Base-by-base conservation (phyloP, 1,140 invertebrate species). In the Platorchestia sp. region DNA sequence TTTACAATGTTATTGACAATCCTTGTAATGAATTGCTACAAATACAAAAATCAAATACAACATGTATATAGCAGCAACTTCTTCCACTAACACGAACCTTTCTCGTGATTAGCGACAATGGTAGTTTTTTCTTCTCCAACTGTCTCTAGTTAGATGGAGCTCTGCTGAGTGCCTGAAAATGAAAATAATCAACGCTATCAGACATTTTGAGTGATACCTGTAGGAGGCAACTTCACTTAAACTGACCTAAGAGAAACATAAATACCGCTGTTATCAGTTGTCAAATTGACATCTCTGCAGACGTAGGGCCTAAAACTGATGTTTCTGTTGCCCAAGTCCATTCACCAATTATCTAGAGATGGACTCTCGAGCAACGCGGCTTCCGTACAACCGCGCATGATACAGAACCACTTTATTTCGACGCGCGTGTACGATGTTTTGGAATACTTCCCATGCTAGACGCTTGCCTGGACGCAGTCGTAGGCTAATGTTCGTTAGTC, bases 231-330 rank as follows among this genome's bases (percentile, higher is more conserved):
- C 91, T 93, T 45, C 40, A 45, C 91, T 45, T 93, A 93, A 93
- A 40, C 45, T 44, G 10, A 45, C 6, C 40, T 93, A 44, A 40
- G 14, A 93, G 43, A 47, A 40, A 47, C 91, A 93, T 93, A 93
- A 93, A 93, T 93, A 16, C 45, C 43, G 45, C 41, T 40, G 43
- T 41, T 93, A 93, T 93, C 91, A 47, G 45, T 47, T 36, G 43
- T 47, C 45, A 93, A 93, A 93, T 93, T 93, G 91, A 93, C 91
- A 45, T 47, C 45, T 40, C 40, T 40, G 91, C 91, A 93, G 91
- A 45, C 43, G 6, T 19, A 43, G 89, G 6, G 22, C 45, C 45
- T 93, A 45, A 45, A 93, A 40, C 89, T 45, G 44, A 47, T 93
- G 91, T 93, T 93, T 45, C 3, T 44, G 14, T 0, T 89, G 91